Evolutionary conservation across 2,113 vertebrate genomes (phyloP), one percentile per base, ranked within the genome.

Genomic region (Sus scrofa): DNA sequence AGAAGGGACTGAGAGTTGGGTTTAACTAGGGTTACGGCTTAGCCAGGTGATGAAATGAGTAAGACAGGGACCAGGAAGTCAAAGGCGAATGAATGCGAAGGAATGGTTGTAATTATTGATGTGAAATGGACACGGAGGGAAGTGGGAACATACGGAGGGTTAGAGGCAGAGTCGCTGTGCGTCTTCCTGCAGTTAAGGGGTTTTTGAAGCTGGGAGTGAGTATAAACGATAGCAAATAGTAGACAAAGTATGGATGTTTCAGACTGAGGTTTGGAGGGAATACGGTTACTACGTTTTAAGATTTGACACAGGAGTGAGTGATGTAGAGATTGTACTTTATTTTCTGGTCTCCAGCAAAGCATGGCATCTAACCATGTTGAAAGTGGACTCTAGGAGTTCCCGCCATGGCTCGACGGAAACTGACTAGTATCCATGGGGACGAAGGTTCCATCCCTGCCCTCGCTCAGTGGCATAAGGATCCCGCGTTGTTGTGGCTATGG

Each of bases 141-240:
- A 82, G 62, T 77, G 44, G 94, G 78, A 79, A 87, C 50, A 15
- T 85, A 77, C 60, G 44, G 13, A 32, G 84, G 32, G 19, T 74
- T 74, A 93, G 50, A 77, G 32, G 44, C 78, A 19, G 52, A 87
- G 58, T 30, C 79, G 15, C n/a, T n/a, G n/a, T 73, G 50, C 84
- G 37, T 85, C 37, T 83, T 75, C 37, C 26, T 75, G 54, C 34
- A 44, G 32, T 86, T 77, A 27, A 67, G 89, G 60, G 15, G 39
- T 74, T 84, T 89, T 85, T 73, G n/a, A 75, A 79, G 37, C 73
- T 79, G 16, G 16, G 37, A 54, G 37, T 79, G 37, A 95, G 7
- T 78, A 65, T 95, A 73, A 73, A 88, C 68, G 67, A 44, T 63
- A 89, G 88, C 32, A 86, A 89, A 79, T 68, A 86, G 13, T 78